Conservation (phyloP, 1,140 invertebrate species). For the Eurosta solidaginis region DNA sequence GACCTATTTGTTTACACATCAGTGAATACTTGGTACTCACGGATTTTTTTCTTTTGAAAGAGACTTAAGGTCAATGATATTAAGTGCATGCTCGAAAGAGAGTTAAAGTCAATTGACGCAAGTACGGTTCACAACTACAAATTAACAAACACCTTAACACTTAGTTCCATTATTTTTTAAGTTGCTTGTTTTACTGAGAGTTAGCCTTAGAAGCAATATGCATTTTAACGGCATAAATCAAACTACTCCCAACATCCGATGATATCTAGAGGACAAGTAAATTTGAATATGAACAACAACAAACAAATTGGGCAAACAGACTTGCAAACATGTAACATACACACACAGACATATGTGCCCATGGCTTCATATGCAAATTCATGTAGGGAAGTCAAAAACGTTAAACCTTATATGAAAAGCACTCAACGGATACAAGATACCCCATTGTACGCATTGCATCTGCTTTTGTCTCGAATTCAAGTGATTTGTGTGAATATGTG, state of each 20-base stretch:
- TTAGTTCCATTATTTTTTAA: neutral
- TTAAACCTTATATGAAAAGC: constrained; percentile 1
- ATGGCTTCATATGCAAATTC: neutral
- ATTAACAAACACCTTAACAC: too few species aligned
- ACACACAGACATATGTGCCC: neutral
- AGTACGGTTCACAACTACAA: too few species aligned
- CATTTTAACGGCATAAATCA: constrained; percentile 28
- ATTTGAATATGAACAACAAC: constrained; percentile 33
- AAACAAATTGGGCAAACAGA: neutral
- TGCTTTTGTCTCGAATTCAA: neutral
- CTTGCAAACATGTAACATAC: neutral
- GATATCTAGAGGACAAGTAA: constrained; percentile 30
- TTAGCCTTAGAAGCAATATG: neutral
- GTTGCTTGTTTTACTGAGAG: neutral
- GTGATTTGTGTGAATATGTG: neutral
- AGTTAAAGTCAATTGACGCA: too few species aligned
- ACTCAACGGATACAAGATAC: constrained; percentile 20
- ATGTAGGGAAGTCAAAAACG: neutral
- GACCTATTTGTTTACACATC: too few species aligned
- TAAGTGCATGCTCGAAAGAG: too few species aligned
- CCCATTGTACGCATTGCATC: constrained; percentile 12
- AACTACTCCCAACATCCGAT: constrained; percentile 28
- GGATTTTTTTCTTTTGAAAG: too few species aligned
- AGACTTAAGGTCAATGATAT: too few species aligned
- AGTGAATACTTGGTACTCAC: too few species aligned